Base-by-base conservation (phyloP, 2,113 vertebrate species). In the Microcebus jonahi region DNA sequence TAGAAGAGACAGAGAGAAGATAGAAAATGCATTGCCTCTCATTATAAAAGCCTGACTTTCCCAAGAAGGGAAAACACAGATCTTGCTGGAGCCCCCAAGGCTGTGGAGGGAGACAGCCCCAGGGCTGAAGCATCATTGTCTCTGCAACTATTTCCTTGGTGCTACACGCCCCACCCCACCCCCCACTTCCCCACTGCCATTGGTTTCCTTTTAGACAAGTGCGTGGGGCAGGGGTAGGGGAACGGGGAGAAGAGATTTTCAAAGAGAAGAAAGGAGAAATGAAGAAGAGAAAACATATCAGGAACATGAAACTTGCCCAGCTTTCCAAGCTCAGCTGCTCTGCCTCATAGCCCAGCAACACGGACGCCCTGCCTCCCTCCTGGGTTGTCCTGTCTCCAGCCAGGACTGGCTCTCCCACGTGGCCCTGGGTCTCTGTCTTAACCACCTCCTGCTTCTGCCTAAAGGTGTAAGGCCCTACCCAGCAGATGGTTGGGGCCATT, bases 171-270 rank as follows among this genome's bases (percentile, higher is more conserved):
- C 4, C 4, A 8, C 17, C 27, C 23, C 68, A n/a, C n/a, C 20
- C 53, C 53, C 21, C 18, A 11, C 36, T 6, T 13, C 15, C 14
- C 71, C 4, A 10, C 13, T 50, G 10, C n/a, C 59, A 55, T 2
- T 71, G 77, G 59, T 59, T 25, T 71, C 53, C 36, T n/a, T 29
- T 59, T 48, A 15, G 29, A 81, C 77, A 71, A 29, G 15, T 34
- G 5, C 15, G 14, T 1, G 3, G 53, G 53, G n/a, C 14, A 9
- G 15, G 68, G 50, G 9, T 11, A 3, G 3, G 57, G 20, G 2
- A 42, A 10, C 13, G 25, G 61, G 27, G 61, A 63, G 61, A 61
- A 63, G 61, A 29, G 61, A 48, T 21, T 76, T 55, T 57, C 18
- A 50, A n/a, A 71, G 27, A 73, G 39, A 83, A 31, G 2, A 8